Percentiles rank a stretch among this genome's conserved stretches.
phyloP scores from a whole-genome alignment of 2,113 vertebrate species.

The Erythrocercus mccallii region DNA sequence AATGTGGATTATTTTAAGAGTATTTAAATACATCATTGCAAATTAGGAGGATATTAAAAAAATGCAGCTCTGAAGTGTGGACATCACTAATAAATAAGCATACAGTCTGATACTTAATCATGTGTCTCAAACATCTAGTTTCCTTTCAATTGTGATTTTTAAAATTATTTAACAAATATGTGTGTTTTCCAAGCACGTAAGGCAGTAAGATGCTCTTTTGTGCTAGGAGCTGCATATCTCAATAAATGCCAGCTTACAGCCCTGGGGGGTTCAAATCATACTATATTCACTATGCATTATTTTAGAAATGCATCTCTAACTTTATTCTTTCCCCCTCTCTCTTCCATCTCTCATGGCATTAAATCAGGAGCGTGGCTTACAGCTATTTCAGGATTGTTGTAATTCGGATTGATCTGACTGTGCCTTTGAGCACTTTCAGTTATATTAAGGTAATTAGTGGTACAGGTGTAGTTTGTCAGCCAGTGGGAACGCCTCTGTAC shows the following conservation, averaged over 20 bases:
- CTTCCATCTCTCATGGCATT: fast-evolving
- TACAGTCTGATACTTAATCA: background rate
- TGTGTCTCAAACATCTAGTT: background rate
- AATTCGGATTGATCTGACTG: background rate
- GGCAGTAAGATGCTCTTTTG: background rate
- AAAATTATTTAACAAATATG: background rate
- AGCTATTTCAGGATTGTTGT: background rate
- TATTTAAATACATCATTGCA: background rate
- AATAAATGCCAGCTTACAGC: background rate
- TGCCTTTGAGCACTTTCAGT: background rate
- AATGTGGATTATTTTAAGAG: background rate
- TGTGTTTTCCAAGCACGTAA: background rate
- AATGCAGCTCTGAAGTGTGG: background rate
- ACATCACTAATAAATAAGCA: background rate
- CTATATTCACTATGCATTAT: background rate
- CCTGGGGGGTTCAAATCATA: background rate
- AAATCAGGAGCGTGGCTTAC: background rate
- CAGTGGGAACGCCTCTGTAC: fast-evolving
- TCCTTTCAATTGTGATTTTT: background rate
- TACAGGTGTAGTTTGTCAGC: background rate
- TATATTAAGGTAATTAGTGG: background rate
- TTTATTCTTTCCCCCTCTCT: background rate
- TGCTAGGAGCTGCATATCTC: background rate
- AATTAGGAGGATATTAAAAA: background rate
- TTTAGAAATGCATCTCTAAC: background rate